A percentile compares a stretch with the other conserved stretches of the same genome.
These are phyloP conservation scores for Harpegnathos saltator DNA, from an alignment of 1,140 invertebrate genomes.

Conservation along the genomic window DNA sequence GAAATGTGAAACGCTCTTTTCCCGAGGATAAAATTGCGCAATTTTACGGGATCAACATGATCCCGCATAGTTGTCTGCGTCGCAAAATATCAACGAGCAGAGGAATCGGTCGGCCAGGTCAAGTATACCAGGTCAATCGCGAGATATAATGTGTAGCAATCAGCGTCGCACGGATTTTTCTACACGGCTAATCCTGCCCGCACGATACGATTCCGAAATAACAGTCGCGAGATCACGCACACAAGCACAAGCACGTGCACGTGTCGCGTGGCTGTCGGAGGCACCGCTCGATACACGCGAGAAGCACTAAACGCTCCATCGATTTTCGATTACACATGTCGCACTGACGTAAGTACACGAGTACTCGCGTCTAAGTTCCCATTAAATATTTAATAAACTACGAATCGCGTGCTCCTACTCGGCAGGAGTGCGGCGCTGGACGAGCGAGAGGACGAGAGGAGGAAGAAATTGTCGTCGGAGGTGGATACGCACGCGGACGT, in stretches of 20 bases:
- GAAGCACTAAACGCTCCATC: constrained; percentile 28
- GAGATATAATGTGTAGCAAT: too few relatives aligned
- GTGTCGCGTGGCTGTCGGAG: too few relatives aligned
- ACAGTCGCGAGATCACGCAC: background rate
- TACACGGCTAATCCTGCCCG: background rate
- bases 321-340: constrained; percentile 7
- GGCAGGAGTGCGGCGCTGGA: background rate
- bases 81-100: background rate
- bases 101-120: too few relatives aligned
- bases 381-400: constrained; percentile 60
- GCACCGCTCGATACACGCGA: background rate
- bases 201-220: background rate
- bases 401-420: constrained; percentile 10
- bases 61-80: too few relatives aligned
- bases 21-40: too few relatives aligned
- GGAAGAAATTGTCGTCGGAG: constrained; percentile 23
- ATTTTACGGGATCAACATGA: too few relatives aligned
- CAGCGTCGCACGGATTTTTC: background rate
- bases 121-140: background rate
- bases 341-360: background rate
- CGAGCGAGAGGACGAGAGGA: too few relatives aligned
- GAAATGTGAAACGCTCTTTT: too few relatives aligned
- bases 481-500: constrained; percentile 47
- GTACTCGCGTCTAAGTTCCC: constrained; percentile 45
- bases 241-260: background rate